Evolutionary conservation across 2,888 invertebrate species (phyloP), one percentile per base, ranked within the genome.

Genomic region (Diabrotica balteata): DNA sequence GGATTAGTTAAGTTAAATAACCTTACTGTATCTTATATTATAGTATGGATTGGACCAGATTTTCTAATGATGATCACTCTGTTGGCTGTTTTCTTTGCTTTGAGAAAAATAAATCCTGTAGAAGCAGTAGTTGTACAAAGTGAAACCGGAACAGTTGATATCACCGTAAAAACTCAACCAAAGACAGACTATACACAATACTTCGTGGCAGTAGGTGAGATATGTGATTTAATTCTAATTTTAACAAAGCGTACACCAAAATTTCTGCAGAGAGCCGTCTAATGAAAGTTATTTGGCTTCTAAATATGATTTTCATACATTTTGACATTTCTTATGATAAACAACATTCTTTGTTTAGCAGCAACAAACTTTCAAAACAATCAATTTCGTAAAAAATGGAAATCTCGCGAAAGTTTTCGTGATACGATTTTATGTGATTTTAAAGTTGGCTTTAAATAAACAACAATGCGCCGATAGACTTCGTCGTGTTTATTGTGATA

Each of bases 11-110:
- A 89, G 69, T 86, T 91, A 78, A 84, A 87, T 75, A 75, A 80
- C 8, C 87, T 90, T 72, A 87, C 90, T 32, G 84, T 88, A 1
- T 82, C 88, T 72, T 89, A 89, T 80, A 88, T 91, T 32, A 85
- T 92, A 32, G 90, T 91, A 76, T 92, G 92, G 88, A 82, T 94
- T 54, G 86, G 89, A 57, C 94, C 96, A 7, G 96, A 96, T 85
- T 88, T 94, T 73, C 83, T 90, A 54, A 86, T 90, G 71, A 81
- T 90, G 54, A 80, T 87, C 7, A 82, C 85, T 2, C 86, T 88
- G 1, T 73, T 89, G 51, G 78, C 83, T 6, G 82, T 87, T 32
- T 89, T 86, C 76, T 76, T 86, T 8, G 79, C 86, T 11, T 87
- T 86, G 63, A 86, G 86, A 47, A 85, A 80, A 68, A 76, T 85